These are phyloP conservation scores for Drosophila lacteicornis DNA, from an alignment of 1,140 invertebrate genomes.

Conservation along the genomic window DNA sequence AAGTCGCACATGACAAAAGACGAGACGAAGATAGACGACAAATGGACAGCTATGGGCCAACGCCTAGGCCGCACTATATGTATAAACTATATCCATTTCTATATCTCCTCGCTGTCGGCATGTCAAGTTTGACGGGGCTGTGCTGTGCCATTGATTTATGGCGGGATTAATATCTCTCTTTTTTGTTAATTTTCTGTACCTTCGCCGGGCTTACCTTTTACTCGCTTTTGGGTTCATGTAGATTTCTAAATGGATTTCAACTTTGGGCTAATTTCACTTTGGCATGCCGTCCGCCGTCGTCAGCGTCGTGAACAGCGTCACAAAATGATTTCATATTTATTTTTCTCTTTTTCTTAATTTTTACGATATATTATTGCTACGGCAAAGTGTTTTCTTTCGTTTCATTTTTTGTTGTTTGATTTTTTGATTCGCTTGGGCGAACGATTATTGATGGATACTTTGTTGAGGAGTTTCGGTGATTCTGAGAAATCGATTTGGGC, in stretches of 20 bases:
- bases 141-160: conserved; percentile 64
- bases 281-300: conserved; percentile 31
- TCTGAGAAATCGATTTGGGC: conserved; percentile 25
- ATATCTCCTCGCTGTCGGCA: conserved; percentile 8
- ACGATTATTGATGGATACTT: conserved; percentile 53
- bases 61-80: conserved; percentile 33
- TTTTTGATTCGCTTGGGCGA: conserved; percentile 2
- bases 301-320: conserved; percentile 27
- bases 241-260: conserved; percentile 79
- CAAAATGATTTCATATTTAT: conserved; percentile 62
- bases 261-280: conserved; percentile 80
- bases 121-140: conserved; percentile 61
- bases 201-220: conserved; percentile 39
- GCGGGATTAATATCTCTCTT: conserved; percentile 59
- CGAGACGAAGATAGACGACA: conserved; percentile 51
- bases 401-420: conserved; percentile 12
- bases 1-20: conserved; percentile 59
- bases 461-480: conserved; percentile 25
- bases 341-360: conserved; percentile 21
- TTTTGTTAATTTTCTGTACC: conserved; percentile 31
- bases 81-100: conserved; percentile 6
- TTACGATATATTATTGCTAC: conserved; percentile 25
- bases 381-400: conserved; percentile 11
- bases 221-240: conserved; percentile 61
- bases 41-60: conserved; percentile 54